Base-by-base conservation (phyloP, 1,140 invertebrate species). In the Onthophagus taurus region DNA sequence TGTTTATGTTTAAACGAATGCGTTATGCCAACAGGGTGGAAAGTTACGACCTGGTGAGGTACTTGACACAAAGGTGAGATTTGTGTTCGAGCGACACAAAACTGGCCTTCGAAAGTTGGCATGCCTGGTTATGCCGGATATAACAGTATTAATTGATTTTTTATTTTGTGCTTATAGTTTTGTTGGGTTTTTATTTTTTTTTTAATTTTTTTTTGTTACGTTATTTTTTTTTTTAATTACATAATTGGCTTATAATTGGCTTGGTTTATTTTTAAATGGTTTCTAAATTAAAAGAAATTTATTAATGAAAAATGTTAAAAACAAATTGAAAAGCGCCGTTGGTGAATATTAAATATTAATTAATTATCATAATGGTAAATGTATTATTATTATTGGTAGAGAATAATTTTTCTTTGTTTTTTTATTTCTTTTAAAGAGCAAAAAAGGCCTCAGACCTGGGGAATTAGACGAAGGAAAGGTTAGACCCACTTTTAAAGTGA, bases 1-100 rank as follows among this genome's bases (percentile, higher is more conserved):
- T n/a, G n/a, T n/a, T n/a, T n/a, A n/a, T n/a, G n/a, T 26, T 6
- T 54, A 45, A 47, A 34, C 33, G 14, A 11, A 20, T 12, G 38
- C 45, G 35, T 53, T 53, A 48, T 58, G 47, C 48, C 55, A 44
- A 51, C 60, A 64, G 62, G 62, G 57, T 57, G 62, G 62, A 72
- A 80, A 74, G 71, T 79, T 83, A 70, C 80, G 81, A 64, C 81
- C 81, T 64, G 81, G 81, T 70, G 81, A 85, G 70, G 75, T 84
- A 66, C 72, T 78, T 63, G 81, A 83, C 68, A 68, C 68, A 67
- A 82, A 84, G 80, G 81, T 84, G 79, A 78, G 77, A 72, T 74
- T 76, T 76, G 72, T 73, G 72, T 72, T 70, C 16, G 42, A 63
- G 67, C 66, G 67, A 71, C 71, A 73, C 71, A 72, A 72, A 74